phyloP scores from a whole-genome alignment of 2,888 invertebrate species.

The Lutraria lutraria region DNA sequence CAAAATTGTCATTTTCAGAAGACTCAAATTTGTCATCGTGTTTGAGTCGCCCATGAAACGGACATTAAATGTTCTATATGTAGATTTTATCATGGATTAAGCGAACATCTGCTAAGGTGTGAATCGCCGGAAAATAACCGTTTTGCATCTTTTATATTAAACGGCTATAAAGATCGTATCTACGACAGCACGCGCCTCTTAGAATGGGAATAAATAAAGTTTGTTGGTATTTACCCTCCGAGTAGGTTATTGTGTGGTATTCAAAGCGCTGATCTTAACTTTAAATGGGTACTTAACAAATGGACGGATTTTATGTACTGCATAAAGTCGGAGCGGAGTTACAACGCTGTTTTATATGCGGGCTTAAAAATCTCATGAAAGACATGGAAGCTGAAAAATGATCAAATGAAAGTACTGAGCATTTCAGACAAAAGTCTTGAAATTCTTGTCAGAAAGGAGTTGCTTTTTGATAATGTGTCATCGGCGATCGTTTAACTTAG shows the following conservation, averaged over 20 bases:
- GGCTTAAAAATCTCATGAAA: not conserved
- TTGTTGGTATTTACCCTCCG: conserved; percentile 55
- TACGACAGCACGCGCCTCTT: conserved; percentile 62
- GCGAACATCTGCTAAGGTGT: conserved; percentile 63
- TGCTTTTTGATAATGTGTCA: conserved; percentile 47
- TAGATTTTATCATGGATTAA: conserved; percentile 67
- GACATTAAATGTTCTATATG: conserved; percentile 49
- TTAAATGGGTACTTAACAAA: conserved; percentile 47
- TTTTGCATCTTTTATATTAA: conserved; percentile 54
- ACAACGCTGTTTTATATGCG: not conserved
- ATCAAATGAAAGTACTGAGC: conserved; percentile 18
- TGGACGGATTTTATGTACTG: conserved; percentile 30
- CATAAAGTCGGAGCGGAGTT: not conserved
- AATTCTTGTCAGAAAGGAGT: not conserved
- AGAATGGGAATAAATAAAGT: conserved; percentile 54
- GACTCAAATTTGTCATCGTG: conserved; percentile 44
- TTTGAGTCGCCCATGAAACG: conserved; percentile 54
- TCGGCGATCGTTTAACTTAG: conserved; percentile 31
- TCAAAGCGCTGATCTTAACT: conserved; percentile 46
- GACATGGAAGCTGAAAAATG: not conserved
- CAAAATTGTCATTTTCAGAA: conserved; percentile 39
- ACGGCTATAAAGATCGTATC: conserved; percentile 70
- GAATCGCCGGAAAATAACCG: conserved; percentile 58
- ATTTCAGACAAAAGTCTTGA: not conserved
- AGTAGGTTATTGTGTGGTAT: conserved; percentile 54